Evolutionary conservation across 2,888 invertebrate genomes (phyloP).

Genomic region (Papilio gigon): DNA sequence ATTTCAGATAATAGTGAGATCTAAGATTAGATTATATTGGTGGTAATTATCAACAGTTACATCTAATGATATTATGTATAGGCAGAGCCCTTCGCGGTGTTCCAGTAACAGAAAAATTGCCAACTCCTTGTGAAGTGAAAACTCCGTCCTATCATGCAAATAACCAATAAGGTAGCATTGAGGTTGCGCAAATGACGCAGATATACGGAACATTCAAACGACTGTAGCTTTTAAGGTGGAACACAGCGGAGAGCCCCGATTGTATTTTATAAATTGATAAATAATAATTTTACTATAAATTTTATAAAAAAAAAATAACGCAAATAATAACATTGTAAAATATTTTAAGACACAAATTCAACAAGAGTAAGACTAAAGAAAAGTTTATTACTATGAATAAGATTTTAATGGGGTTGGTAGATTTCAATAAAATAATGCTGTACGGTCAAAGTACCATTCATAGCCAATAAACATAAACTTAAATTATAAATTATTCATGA

Average conservation of each 20-base stretch:
- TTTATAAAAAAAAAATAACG: not conserved
- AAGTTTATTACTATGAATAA: not conserved
- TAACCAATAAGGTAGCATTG: no score
- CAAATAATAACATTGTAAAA: not conserved
- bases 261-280: not conserved
- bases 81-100: no score
- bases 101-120: no score
- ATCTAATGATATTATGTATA: no score
- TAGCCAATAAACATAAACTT: not conserved
- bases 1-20: not conserved
- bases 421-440: not conserved
- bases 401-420: not conserved
- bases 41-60: not conserved
- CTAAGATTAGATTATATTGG: not conserved
- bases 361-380: not conserved
- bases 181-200: no score
- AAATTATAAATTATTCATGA: not conserved
- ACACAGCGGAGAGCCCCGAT: no score
- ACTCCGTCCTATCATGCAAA: no score
- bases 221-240: no score
- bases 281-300: not conserved
- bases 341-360: not conserved
- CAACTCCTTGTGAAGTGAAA: no score
- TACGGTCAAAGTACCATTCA: not conserved
- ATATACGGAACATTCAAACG: no score